phyloP scores from a whole-genome alignment of 2,888 invertebrate genomes.

The Cheilosia grossa region DNA sequence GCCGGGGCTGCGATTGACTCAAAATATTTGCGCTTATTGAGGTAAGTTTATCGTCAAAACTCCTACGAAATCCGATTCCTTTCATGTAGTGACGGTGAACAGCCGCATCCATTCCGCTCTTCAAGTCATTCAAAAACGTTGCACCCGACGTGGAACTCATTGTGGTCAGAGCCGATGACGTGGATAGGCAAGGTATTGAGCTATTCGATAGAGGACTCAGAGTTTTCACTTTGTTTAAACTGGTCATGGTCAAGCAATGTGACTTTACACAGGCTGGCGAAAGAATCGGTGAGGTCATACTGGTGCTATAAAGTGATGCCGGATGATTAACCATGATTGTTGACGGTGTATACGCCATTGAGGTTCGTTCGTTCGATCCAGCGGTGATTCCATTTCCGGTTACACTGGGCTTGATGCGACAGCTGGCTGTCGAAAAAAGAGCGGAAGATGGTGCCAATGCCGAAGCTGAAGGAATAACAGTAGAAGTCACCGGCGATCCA shows the following conservation, averaged over 20 bases:
- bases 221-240: constrained; percentile 78
- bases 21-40: constrained; percentile 67
- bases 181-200: constrained; percentile 61
- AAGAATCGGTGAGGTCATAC: constrained; percentile 74
- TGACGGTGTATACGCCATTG: constrained; percentile 70
- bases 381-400: constrained; percentile 68
- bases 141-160: constrained; percentile 52
- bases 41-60: constrained; percentile 81
- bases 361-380: constrained; percentile 69
- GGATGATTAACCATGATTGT: constrained; percentile 62
- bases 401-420: constrained; percentile 75
- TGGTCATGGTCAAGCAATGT: constrained; percentile 76
- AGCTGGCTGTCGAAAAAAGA: constrained; percentile 78
- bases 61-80: constrained; percentile 81
- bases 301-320: constrained; percentile 46
- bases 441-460: constrained; percentile 61
- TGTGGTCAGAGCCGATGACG: constrained; percentile 67
- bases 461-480: constrained; percentile 58
- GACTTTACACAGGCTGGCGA: constrained; percentile 74
- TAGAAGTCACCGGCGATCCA: constrained; percentile 71
- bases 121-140: constrained; percentile 52
- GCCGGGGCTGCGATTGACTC: constrained; percentile 74
- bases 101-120: constrained; percentile 47
- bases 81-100: constrained; percentile 76
- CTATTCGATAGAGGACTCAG: constrained; percentile 78